Base-by-base conservation (phyloP, 2,797 vertebrate genomes). In the Cephalopachus bancanus region DNA sequence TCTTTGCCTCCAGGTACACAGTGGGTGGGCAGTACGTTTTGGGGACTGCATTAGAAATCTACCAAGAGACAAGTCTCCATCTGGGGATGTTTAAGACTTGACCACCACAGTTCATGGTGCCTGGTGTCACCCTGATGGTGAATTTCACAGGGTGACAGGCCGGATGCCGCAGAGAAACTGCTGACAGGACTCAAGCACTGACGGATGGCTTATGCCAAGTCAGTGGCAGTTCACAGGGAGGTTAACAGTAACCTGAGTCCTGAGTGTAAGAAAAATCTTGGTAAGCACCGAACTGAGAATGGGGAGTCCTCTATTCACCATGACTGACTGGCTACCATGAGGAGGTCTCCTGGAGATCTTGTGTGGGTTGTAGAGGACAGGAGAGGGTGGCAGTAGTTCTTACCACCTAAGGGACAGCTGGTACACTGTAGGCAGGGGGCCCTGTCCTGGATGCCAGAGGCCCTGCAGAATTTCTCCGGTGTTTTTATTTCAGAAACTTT, bases 401-500 rank as follows among this genome's bases (percentile, higher is more conserved):
- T 57, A n/a, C 17, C 55, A 51, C 60, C n/a, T 9, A 4, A 33
- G 20, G 33, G n/a, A 3, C 3, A 44, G 57, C 59, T 26, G 89
- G 44, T 57, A 55, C 19, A 51, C 28, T 17, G 20, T 30, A 30
- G 59, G n/a, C 49, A 24, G 30, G 8, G 20, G 65, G 24, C 86
- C 88, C 69, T 88, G 62, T 57, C 69, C 67, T 72, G 24, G 60
- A 55, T 69, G 59, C 55, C 85, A 80, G 79, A 49, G 69, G 30
- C 26, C 44, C 20, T 14, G 12, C 67, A 24, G 55, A 26, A 24
- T 5, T n/a, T 86, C 62, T 95, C 53, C 55, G 83, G 67, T 20
- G 76, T 64, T 67, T 1, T 75, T 83, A 44, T 90, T 92, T 93
- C 51, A 69, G 81, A 84, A 65, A 91, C 84, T 93, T 91, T 94